phyloP scores from a whole-genome alignment of 2,797 vertebrate species.

The Poeciliopsis gracilis region DNA sequence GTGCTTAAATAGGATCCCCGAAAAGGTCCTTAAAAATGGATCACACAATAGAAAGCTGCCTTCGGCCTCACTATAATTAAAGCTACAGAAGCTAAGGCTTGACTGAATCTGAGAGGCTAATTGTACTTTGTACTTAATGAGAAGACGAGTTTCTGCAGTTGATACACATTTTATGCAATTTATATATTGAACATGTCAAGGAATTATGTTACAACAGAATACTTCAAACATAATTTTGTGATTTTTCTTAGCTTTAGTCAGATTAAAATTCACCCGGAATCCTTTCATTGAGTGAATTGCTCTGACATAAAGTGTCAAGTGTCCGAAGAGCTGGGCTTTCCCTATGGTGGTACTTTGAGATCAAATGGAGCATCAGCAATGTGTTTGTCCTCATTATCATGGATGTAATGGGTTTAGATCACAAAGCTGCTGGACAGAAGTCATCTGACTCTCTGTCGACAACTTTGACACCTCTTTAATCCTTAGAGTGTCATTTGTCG shows the following conservation, averaged over 20 bases:
- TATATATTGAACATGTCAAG: not conserved
- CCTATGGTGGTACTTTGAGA: conserved; percentile 20
- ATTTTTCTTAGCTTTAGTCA: not conserved
- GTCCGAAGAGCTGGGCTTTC: conserved; percentile 16
- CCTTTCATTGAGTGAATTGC: not conserved
- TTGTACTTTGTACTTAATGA: not conserved
- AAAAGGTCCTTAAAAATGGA: not conserved
- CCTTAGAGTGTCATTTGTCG: conserved; percentile 14
- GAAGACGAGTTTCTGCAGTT: not conserved
- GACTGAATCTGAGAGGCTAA: not conserved
- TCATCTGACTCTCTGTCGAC: conserved; percentile 24
- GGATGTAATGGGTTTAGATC: conserved; percentile 43
- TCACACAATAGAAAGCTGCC: not conserved
- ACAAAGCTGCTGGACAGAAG: conserved; percentile 40
- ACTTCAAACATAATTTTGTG: not conserved
- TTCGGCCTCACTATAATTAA: not conserved
- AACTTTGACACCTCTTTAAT: conserved; percentile 23
- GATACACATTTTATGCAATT: not conserved
- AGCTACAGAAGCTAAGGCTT: not conserved
- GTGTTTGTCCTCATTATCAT: conserved; percentile 58
- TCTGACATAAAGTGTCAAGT: not conserved
- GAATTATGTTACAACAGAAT: not conserved
- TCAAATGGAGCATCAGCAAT: conserved; percentile 57
- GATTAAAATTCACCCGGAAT: not conserved
- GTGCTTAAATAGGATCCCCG: not conserved